Evolutionary conservation across 2,113 vertebrate species (phyloP), one percentile per base, ranked within the genome.

Genomic region (Hemiprocne comata): DNA sequence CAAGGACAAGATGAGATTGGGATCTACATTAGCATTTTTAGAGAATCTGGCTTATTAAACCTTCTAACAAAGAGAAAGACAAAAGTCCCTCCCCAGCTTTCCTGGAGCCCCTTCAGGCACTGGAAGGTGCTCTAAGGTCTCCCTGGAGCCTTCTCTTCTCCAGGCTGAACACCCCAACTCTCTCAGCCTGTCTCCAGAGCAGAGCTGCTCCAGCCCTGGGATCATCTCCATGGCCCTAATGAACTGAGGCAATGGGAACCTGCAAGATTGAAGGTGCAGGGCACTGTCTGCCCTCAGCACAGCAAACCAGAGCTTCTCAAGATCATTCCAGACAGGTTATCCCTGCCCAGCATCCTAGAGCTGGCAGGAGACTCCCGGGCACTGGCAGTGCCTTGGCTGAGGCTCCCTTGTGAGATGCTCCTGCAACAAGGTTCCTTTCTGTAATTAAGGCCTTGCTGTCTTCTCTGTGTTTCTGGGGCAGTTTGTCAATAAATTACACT

Each of bases 401-500:
- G 33, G 64, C 64, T 88, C 60, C 93, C 69, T 42, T 6, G 2
- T 9, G 75, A 87, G 90, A 50, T 42, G 55, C 81, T 91, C 80
- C 85, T 2, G 11, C 55, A 81, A 83, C 85, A 48, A 84, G 91
- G 75, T 74, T 71, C 94, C 69, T 36, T 6, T 26, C 83, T 76
- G 75, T 89, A 96, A 90, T 88, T 81, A 90, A 91, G 25, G 82
- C 76, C 94, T 86, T 16, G 48, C 81, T 50, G 55, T 90, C 94
- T 91, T 69, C 87, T 77, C 87, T 48, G 9, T 77, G 71, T 90
- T 96, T 93, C 93, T 81, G 88, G 87, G 79, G 88, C 95, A 95
- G 88, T 96, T 96, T 95, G 93, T 96, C 95, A 94, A 97, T 95
- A 97, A 94, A 94, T 95, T 86, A 44, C 14, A 7, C 92, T 95